A percentile compares a stretch with the other conserved stretches of the same genome.
Evolutionary conservation across 1,140 invertebrate genomes (phyloP).

Genomic region (Goniozus legneri): DNA sequence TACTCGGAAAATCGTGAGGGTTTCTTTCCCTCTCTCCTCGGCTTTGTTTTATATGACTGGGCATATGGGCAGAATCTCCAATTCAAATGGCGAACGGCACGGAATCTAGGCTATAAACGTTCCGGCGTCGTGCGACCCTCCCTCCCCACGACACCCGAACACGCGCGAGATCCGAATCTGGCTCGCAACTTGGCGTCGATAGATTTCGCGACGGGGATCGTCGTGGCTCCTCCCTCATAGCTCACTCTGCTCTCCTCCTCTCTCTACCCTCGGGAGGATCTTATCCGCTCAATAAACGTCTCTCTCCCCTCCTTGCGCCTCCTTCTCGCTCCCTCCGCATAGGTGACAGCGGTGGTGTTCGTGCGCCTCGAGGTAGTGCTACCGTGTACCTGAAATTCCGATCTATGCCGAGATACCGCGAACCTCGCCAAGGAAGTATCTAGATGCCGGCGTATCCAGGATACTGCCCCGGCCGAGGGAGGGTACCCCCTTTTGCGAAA

Average conservation of each 20-base stretch:
- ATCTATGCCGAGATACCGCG: constrained; percentile 48
- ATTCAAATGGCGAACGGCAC: too few species aligned
- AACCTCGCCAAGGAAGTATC: constrained; percentile 42
- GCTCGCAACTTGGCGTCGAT: too few species aligned
- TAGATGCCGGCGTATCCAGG: constrained; percentile 46
- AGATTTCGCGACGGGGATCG: too few species aligned
- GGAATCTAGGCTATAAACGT: too few species aligned
- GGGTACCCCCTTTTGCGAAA: constrained; percentile 11
- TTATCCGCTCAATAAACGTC: not conserved
- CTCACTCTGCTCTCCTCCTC: not conserved
- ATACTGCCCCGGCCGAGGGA: constrained; percentile 32
- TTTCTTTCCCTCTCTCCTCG: too few species aligned
- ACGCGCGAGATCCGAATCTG: too few species aligned
- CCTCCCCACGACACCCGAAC: too few species aligned
- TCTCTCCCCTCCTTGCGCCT: constrained; percentile 8
- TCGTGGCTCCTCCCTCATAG: not conserved
- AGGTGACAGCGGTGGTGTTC: constrained; percentile 37
- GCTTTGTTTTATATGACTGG: too few species aligned
- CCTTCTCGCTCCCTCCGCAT: constrained; percentile 1
- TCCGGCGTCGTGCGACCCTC: too few species aligned
- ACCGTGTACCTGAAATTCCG: constrained; percentile 55
- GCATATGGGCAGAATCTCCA: too few species aligned
- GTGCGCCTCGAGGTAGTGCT: constrained; percentile 47
- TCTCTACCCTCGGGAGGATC: not conserved
- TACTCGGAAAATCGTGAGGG: too few species aligned